These are phyloP conservation scores for Plemyria rubiginata DNA, from an alignment of 2,888 invertebrate species.

Conservation along the genomic window DNA sequence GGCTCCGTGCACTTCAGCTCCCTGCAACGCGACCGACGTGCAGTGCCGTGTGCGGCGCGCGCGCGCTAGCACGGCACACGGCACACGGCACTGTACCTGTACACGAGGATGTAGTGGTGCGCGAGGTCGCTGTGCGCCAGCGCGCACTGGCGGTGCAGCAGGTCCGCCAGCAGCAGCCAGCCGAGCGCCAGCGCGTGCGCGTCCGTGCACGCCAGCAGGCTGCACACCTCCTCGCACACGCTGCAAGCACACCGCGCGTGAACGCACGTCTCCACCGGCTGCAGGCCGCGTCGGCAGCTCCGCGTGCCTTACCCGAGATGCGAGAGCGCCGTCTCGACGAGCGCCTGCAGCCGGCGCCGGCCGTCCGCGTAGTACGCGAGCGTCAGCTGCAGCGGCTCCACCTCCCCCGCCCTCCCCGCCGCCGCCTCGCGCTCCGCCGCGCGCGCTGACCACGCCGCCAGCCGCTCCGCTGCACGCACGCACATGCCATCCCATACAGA, in stretches of 20 bases:
- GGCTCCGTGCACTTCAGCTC: constrained; percentile 47
- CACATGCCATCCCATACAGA: too few relatives aligned
- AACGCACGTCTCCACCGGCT: too few relatives aligned
- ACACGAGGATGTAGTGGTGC: constrained; percentile 87
- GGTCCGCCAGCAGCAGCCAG: constrained; percentile 90
- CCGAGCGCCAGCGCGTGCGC: constrained; percentile 85
- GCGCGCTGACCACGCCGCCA: constrained; percentile 48
- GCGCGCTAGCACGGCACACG: too few relatives aligned
- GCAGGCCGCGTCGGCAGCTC: too few relatives aligned
- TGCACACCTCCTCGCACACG: constrained; percentile 84
- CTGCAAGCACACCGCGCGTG: too few relatives aligned
- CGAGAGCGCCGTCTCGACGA: constrained; percentile 52
- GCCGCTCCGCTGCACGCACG: constrained; percentile 48
- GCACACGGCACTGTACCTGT: constrained; percentile 57
- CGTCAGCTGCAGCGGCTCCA: constrained; percentile 43
- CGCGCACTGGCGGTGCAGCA: constrained; percentile 86
- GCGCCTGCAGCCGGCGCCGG: constrained; percentile 48
- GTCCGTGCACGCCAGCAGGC: constrained; percentile 84
- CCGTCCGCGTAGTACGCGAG: constrained; percentile 46
- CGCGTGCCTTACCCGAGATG: too few relatives aligned
- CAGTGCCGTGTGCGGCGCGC: too few relatives aligned
- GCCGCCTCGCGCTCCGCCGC: constrained; percentile 30
- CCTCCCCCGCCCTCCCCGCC: constrained; percentile 17
- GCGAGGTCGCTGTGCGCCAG: constrained; percentile 88
- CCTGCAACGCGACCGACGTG: constrained; percentile 38